Conservation (phyloP, 2,797 vertebrate genomes). For the Microhierax caerulescens region DNA sequence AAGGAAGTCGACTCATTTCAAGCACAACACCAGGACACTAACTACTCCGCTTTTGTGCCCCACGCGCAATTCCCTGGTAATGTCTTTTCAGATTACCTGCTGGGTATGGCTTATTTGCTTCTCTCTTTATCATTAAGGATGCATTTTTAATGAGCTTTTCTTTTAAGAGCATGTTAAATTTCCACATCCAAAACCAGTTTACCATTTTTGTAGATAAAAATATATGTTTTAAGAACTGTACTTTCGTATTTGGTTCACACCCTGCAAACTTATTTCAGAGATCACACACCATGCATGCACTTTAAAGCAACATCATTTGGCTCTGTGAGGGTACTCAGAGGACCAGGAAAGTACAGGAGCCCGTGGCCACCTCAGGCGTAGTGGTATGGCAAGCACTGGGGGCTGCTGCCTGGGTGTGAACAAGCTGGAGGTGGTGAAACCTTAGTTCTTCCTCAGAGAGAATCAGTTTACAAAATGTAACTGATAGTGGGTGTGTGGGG, state of each 20-base stretch:
- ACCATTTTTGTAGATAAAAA: not conserved
- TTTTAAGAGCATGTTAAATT: not conserved
- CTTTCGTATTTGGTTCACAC: not conserved
- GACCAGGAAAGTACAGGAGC: not conserved
- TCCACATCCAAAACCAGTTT: not conserved
- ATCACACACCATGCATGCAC: not conserved
- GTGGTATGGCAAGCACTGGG: not conserved
- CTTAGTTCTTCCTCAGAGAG: not conserved
- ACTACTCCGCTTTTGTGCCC: not conserved
- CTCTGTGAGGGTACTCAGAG: not conserved
- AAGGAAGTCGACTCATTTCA: not conserved
- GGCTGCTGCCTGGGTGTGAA: not conserved
- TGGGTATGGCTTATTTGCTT: not conserved
- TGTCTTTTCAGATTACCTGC: not conserved
- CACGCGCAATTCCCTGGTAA: not conserved
- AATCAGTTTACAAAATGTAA: not conserved
- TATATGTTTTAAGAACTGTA: not conserved
- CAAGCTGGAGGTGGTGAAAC: not conserved
- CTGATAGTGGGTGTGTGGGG: not conserved
- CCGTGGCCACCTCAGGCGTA: not conserved
- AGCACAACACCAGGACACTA: fast-evolving
- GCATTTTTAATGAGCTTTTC: not conserved
- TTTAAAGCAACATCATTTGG: not conserved
- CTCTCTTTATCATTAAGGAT: not conserved
- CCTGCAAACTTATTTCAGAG: not conserved